phyloP scores from a whole-genome alignment of 2,888 invertebrate species.

The Napeogenes inachia region DNA sequence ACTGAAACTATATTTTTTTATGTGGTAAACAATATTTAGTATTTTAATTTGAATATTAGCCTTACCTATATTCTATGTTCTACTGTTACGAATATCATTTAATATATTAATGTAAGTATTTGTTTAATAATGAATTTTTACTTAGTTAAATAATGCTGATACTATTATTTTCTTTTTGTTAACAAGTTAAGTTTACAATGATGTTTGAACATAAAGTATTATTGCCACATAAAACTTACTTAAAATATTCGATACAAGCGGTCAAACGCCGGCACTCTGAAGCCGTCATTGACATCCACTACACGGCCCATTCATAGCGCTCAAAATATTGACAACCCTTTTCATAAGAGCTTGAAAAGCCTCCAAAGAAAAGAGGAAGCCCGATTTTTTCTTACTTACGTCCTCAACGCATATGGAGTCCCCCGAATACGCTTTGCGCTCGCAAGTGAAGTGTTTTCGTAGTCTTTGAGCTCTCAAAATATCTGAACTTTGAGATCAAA shows the following conservation, averaged over 20 bases:
- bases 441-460: conserved; percentile 32
- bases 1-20: too few relatives aligned
- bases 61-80: not conserved
- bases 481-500: conserved; percentile 39
- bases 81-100: not conserved
- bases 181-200: too few relatives aligned
- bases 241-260: conserved; percentile 38
- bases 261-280: conserved; percentile 52
- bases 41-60: too few relatives aligned
- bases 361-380: conserved; percentile 60
- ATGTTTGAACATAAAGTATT: too few relatives aligned
- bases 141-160: too few relatives aligned
- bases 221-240: not conserved
- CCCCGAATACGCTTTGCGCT: conserved; percentile 52
- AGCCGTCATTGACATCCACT: conserved; percentile 64
- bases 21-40: too few relatives aligned
- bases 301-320: conserved; percentile 66
- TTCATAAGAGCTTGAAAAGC: conserved; percentile 64
- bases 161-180: too few relatives aligned
- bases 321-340: conserved; percentile 74
- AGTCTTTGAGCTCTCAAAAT: conserved; percentile 41
- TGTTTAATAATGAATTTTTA: not conserved
- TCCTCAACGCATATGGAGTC: conserved; percentile 59
- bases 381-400: conserved; percentile 67
- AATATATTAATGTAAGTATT: not conserved